Percentiles rank a stretch among this genome's conserved stretches.
phyloP scores from a whole-genome alignment of 1,140 invertebrate genomes.

The Lepidurus arcticus region DNA sequence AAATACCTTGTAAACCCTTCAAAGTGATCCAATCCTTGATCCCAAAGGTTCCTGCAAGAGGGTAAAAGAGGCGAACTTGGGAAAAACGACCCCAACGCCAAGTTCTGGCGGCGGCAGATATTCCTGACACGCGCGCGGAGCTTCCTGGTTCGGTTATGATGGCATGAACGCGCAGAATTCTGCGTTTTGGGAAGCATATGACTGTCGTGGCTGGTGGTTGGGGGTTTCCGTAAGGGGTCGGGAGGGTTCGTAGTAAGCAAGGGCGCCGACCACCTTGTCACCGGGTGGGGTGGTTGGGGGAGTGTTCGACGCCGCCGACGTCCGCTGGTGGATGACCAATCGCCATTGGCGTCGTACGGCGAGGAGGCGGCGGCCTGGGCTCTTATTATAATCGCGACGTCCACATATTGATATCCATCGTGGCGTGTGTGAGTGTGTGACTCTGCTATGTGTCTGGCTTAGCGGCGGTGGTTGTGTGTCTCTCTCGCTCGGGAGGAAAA shows the following conservation, averaged over 20 bases:
- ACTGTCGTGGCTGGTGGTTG: constrained; percentile 8
- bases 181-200: constrained; percentile 10
- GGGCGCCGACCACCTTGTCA: neutral
- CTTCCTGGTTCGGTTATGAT: neutral
- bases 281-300: neutral
- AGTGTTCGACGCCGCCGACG: constrained; percentile 4
- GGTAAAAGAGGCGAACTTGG: neutral
- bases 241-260: neutral
- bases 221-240: neutral
- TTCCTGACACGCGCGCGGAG: neutral
- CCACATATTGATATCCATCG: constrained; percentile 21
- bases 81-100: neutral
- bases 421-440: constrained; percentile 14
- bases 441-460: constrained; percentile 2
- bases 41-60: no score
- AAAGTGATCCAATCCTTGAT: no score
- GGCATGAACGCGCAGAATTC: constrained; percentile 16
- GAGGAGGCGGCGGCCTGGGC: constrained; percentile 19
- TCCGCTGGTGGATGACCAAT: constrained; percentile 17
- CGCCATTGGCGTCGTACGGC: constrained; percentile 9
- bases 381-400: constrained; percentile 20
- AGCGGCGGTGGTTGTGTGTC: constrained; percentile 5
- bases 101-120: neutral
- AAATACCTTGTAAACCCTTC: no score
- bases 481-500: neutral